Percentiles rank a stretch among this genome's conserved stretches.
These are phyloP conservation scores for Drosophila truncata DNA, from an alignment of 1,140 invertebrate species.

Conservation along the genomic window DNA sequence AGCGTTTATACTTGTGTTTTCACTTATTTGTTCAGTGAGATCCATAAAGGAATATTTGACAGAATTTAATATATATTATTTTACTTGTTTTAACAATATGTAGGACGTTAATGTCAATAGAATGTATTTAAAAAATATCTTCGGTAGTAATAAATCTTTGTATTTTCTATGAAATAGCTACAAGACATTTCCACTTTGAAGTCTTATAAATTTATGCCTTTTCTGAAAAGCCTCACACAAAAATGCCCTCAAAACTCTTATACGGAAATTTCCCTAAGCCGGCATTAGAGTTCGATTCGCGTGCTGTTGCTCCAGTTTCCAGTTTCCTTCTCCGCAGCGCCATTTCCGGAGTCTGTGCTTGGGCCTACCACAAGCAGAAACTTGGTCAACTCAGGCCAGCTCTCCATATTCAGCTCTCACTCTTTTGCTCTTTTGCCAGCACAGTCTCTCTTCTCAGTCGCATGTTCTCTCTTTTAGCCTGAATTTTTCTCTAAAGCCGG, in stretches of 20 bases:
- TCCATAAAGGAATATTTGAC: neutral
- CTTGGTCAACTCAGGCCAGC: conserved; percentile 51
- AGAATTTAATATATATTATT: too few relatives aligned
- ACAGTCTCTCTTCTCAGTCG: neutral
- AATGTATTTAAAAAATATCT: too few relatives aligned
- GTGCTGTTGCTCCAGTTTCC: conserved; percentile 65
- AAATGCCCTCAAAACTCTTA: conserved; percentile 41
- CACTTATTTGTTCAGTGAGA: neutral
- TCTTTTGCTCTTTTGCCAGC: conserved; percentile 15
- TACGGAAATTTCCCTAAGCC: conserved; percentile 31
- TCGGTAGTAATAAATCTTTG: too few relatives aligned
- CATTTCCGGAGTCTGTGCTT: conserved; percentile 11
- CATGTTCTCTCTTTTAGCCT: neutral
- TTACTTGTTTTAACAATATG: too few relatives aligned
- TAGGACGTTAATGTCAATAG: too few relatives aligned
- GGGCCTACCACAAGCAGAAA: conserved; percentile 73
- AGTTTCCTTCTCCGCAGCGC: conserved; percentile 29
- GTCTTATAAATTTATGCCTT: conserved; percentile 8
- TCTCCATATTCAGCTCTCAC: conserved; percentile 54
- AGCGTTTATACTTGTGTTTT: neutral
- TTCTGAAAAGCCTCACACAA: neutral
- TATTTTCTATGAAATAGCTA: neutral
- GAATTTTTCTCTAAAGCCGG: conserved; percentile 10
- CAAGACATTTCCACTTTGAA: neutral
- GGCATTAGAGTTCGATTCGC: conserved; percentile 32